Evolutionary conservation across 2,797 vertebrate genomes (phyloP), one percentile per base, ranked within the genome.

Genomic region (Mico argentatus): DNA sequence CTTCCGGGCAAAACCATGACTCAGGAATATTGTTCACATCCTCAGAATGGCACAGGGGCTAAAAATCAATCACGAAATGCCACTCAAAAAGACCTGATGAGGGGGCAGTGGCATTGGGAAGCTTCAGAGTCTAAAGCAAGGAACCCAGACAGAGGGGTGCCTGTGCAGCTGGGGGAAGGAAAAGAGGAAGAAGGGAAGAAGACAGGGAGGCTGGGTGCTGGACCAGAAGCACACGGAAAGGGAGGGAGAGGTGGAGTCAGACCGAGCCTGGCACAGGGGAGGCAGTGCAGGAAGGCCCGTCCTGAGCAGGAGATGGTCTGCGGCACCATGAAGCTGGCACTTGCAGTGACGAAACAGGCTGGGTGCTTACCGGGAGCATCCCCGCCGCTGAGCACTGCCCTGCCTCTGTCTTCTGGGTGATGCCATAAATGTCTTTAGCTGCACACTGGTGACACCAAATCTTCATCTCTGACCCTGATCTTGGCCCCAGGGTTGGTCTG

Each of bases 1-100:
- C 96, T 99, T 99, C 98, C 99, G 98, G 98, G 91, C 96, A 98
- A 98, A 98, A 96, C 98, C 98, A 97, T 98, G 99, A 98, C 98
- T 99, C 98, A 98, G 98, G 98, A 98, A 98, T 98, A 97, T 85
- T 94, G 97, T 96, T 98, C 98, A 98, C 97, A 98, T 98, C 98
- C 98, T 99, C 98, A 87, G 95, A 98, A 98, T 89, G 96, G 96
- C 96, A 96, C 89, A 94, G 93, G 93, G 94, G 97, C 98, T 98
- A 98, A 99, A 99, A 99, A 98, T 98, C 99, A 94, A 97, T 90
- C 93, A 36, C 33, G 81, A 82, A 98, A 97, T 88, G 95, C 10
- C 94, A 94, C 96, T 96, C 86, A 87, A 97, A 97, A 48, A 96
- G 93, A 77, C 55, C 75, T 11, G 0, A 11, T 20, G 14, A 0